Evolutionary conservation across 2,888 invertebrate species (phyloP), one percentile per base, ranked within the genome.

Genomic region (Melikaiella ostensackeni): DNA sequence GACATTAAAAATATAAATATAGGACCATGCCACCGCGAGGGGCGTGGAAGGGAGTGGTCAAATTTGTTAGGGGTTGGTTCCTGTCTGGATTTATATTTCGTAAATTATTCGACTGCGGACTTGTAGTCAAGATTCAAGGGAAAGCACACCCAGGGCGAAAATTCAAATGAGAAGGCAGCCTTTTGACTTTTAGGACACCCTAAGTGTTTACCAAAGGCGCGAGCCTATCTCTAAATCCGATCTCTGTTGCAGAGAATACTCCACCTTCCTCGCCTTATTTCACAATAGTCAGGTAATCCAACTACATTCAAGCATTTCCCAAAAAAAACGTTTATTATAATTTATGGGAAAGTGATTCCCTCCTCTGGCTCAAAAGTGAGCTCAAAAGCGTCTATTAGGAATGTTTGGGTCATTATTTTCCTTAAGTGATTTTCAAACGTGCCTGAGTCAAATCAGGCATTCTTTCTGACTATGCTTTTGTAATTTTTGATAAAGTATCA

Each of bases 1-100:
- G 30, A 27, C 50, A 33, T 70, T 70, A 50, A 70, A 64, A 70
- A 19, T 66, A 70, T 70, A 70, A 79, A 78, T 74, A 62, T 78
- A 77, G 79, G 66, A 82, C 50, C 55, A 64, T 81, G 79, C 81
- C 82, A 83, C 83, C 82, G 80, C 75, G 78, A 83, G 80, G 81
- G 87, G 90, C 87, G 88, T 89, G 88, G 82, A 86, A 84, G 87
- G 90, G 89, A 87, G 90, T 89, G 90, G 89, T 86, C 87, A 86
- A 90, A 90, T 90, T 89, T 87, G 87, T 88, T 86, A 83, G 83
- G 86, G 89, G 88, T 87, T 87, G 87, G 82, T 84, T 85, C 79
- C 83, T 76, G 76, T 33, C 74, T 79, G 76, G 81, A 88, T 88
- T 89, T 88, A 88, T 88, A 88, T 85, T 87, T 88, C 87, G 88